Conservation (phyloP, 2,888 invertebrate species). For the Cyaniris semiargus region DNA sequence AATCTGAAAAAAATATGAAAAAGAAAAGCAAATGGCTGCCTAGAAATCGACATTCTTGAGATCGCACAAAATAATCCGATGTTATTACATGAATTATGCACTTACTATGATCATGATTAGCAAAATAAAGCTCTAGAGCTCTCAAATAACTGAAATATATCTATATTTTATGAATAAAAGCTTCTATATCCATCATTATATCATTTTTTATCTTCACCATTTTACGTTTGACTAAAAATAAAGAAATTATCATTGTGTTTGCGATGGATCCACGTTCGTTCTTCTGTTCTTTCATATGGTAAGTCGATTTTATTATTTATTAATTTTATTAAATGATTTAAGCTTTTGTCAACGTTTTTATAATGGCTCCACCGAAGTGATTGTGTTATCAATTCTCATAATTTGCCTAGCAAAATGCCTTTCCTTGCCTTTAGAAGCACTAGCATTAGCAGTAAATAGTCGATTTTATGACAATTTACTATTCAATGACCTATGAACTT, state of each 20-base stretch:
- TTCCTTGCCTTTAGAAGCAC: neutral
- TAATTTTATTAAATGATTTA: neutral
- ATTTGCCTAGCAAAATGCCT: neutral
- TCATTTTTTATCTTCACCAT: slow-evolving; percentile 61
- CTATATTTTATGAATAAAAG: slow-evolving; percentile 64
- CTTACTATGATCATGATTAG: slow-evolving; percentile 80
- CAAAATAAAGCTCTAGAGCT: slow-evolving; percentile 75
- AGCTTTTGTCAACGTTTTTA: neutral
- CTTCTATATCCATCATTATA: slow-evolving; percentile 56
- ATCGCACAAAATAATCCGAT: slow-evolving; percentile 76
- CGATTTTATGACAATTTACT: neutral
- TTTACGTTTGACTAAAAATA: slow-evolving; percentile 60
- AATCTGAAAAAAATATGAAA: slow-evolving; percentile 54
- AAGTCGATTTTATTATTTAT: slow-evolving; percentile 51
- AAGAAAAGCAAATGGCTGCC: slow-evolving; percentile 80
- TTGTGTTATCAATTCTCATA: neutral
- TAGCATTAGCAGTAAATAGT: neutral
- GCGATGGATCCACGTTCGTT: slow-evolving; percentile 67
- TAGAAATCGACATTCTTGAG: slow-evolving; percentile 70
- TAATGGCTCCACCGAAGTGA: neutral
- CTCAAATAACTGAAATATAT: slow-evolving; percentile 60
- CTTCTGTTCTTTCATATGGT: slow-evolving; percentile 53
- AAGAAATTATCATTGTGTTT: slow-evolving; percentile 51
- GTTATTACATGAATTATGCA: slow-evolving; percentile 82
- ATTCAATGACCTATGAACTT: slow-evolving; percentile 15